A percentile compares a stretch with the other conserved stretches of the same genome.
Evolutionary conservation across 1,140 invertebrate species (phyloP).

Genomic region (Schlechtendalia chinensis): DNA sequence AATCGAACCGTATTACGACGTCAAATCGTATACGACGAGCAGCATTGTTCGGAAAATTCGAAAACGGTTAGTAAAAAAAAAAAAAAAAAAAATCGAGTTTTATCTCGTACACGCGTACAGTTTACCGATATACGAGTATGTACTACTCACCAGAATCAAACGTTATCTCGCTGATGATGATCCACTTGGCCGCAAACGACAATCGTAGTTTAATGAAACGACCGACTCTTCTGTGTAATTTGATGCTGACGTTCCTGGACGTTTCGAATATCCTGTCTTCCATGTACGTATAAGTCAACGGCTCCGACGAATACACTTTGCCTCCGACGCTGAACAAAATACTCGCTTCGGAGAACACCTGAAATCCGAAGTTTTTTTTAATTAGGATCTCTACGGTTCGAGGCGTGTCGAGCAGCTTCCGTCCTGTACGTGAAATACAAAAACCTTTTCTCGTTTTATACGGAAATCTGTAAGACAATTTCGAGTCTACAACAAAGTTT

Average conservation of each 20-base stretch:
- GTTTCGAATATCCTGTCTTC: conserved; percentile 80
- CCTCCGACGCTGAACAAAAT: conserved; percentile 82
- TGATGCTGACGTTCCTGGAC: conserved; percentile 78
- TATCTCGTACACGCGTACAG: no score
- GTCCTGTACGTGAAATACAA: neutral
- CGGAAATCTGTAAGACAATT: neutral
- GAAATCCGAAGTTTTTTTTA: conserved; percentile 52
- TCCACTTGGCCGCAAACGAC: conserved; percentile 80
- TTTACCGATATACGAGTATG: neutral
- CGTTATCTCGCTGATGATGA: conserved; percentile 84
- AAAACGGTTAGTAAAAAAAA: no score
- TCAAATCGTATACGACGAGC: no score
- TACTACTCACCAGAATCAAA: conserved; percentile 75
- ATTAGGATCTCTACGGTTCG: neutral
- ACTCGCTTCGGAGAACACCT: conserved; percentile 76
- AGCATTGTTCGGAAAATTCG: no score
- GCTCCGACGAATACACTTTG: conserved; percentile 70
- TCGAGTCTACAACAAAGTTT: neutral
- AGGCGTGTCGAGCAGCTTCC: neutral
- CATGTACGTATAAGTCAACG: conserved; percentile 71
- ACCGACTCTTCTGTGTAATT: conserved; percentile 78
- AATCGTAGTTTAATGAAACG: conserved; percentile 78
- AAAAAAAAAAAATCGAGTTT: no score
- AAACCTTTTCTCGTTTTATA: neutral
- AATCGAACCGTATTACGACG: no score